Conservation (phyloP, 2,888 invertebrate genomes). For the Seira musarum region DNA sequence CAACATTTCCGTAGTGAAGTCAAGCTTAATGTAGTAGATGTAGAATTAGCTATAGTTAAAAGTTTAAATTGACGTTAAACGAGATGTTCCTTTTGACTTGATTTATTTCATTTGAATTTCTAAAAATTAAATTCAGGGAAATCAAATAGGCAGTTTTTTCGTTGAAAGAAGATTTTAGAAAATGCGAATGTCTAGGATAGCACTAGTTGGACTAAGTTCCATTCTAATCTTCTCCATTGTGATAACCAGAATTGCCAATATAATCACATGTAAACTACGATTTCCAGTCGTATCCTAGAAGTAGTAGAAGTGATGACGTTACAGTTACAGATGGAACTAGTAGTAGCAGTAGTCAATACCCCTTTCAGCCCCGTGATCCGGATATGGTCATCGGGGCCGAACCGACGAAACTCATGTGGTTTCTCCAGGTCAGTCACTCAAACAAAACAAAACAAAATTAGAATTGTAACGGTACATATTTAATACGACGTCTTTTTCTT, state of each 20-base stretch:
- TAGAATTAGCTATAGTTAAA: no score
- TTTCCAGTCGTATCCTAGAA: conserved; percentile 70
- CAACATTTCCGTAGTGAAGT: no score
- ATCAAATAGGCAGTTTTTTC: no score
- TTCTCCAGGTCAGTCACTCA: conserved; percentile 79
- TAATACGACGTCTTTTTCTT: background rate
- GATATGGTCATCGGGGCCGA: conserved; percentile 74
- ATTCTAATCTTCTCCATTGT: conserved; percentile 80
- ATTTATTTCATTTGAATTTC: no score
- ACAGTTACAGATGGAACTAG: conserved; percentile 18
- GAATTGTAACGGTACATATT: background rate
- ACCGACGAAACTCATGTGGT: conserved; percentile 80
- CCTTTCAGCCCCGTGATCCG: conserved; percentile 63
- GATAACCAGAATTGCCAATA: conserved; percentile 80
- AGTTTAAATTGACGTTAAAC: no score
- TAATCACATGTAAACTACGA: conserved; percentile 77
- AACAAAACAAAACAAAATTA: background rate
- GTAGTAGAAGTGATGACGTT: conserved; percentile 71
- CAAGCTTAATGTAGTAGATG: no score
- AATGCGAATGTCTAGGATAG: conserved; percentile 80
- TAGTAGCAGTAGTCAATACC: conserved; percentile 25
- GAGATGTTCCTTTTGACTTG: no score
- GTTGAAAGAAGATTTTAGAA: no score
- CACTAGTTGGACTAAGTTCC: conserved; percentile 77
- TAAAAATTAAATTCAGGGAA: no score